Base-by-base conservation (phyloP, 2,113 vertebrate species). In the Sakesphorus luctuosus region DNA sequence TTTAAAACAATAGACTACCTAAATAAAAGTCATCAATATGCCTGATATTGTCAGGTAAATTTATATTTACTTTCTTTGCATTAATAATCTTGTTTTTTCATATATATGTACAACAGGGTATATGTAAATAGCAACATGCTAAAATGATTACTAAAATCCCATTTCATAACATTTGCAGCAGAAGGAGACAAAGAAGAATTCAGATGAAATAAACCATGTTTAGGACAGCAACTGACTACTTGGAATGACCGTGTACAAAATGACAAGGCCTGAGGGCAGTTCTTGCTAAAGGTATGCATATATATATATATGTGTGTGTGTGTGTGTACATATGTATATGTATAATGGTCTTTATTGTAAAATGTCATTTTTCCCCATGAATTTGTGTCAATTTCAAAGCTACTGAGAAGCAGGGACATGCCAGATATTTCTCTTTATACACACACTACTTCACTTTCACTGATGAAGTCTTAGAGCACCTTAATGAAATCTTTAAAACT, bases 51-150 rank as follows among this genome's bases (percentile, higher is more conserved):
- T 63, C 46, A 58, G 4, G 29, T 20, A 83, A 73, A 69, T 36
- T 72, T 56, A 24, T 82, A 31, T 38, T 49, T 72, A 11, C 5
- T 21, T 28, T 55, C 62, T 65, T 73, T 7, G 9, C 2, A 18
- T 61, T 50, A 72, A 72, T 8, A 36, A 40, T 52, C 16, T 87
- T 47, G 1, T 38, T 89, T 83, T 53, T 3, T 40, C 21, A 2
- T 1, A 35, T 38, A 79, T 3, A 0, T n/a, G 14, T 46, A 21
- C 24, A 53, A 53, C 6, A 2, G 24, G 3, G 3, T 19, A n/a
- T 76, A 24, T 49, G 8, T 38, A 88, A 66, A 21, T n/a, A 52
- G 7, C 18, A 85, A 25, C 7, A 18, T 28, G 11, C 2, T 49
- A 59, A 77, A 72, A 67, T n/a, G 5, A 36, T 56, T 33, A 62